Conservation (phyloP, 2,113 vertebrate genomes). For the Larimichthys crocea region DNA sequence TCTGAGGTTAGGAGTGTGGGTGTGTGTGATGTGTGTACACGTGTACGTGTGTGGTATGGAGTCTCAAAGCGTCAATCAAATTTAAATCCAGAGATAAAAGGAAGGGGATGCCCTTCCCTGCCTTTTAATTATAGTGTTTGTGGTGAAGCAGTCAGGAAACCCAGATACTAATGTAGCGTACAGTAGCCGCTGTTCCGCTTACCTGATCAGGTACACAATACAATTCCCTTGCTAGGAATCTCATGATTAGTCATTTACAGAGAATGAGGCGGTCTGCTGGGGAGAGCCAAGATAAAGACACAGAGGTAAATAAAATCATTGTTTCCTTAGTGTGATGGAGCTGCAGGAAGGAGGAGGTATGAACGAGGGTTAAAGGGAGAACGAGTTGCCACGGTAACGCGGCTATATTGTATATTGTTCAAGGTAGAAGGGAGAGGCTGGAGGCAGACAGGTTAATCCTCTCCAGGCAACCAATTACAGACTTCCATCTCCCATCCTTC, state of each 20-base stretch:
- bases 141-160: constrained; percentile 57
- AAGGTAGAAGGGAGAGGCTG: constrained; percentile 64
- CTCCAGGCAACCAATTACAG: constrained; percentile 71
- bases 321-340: background rate
- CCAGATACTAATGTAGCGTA: constrained; percentile 58
- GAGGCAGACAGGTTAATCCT: constrained; percentile 79
- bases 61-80: constrained; percentile 73
- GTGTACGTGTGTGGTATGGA: constrained; percentile 55
- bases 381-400: constrained; percentile 38
- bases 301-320: background rate
- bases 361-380: background rate
- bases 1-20: constrained; percentile 44
- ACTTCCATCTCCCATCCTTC: constrained; percentile 56
- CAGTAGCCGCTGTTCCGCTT: constrained; percentile 30
- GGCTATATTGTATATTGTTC: constrained; percentile 53
- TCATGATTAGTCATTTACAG: constrained; percentile 10
- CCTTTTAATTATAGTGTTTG: constrained; percentile 69
- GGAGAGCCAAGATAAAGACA: background rate
- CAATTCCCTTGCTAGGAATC: background rate
- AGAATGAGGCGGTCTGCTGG: background rate
- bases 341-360: background rate
- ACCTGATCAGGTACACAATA: constrained; percentile 44
- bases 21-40: constrained; percentile 27
- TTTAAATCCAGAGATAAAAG: constrained; percentile 71
- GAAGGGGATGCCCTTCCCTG: constrained; percentile 65